Conservation (phyloP, 2,113 vertebrate genomes). For the Petrocephalus microphthalmus region DNA sequence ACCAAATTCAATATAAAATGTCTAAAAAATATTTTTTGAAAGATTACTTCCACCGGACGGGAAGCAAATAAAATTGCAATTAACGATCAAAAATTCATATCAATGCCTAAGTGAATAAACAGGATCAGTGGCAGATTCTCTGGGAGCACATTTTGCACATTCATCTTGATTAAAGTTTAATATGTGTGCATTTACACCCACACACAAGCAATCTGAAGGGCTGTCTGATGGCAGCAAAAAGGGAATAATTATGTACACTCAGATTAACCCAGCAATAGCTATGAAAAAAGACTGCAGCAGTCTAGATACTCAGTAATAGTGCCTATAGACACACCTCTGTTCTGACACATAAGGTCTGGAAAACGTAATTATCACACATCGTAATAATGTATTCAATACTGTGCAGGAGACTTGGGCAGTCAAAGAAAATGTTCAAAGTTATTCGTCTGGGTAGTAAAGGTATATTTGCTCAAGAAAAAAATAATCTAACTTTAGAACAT, state of each 20-base stretch:
- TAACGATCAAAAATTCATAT: conserved; percentile 35
- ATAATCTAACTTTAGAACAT: background rate
- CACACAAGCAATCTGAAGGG: conserved; percentile 37
- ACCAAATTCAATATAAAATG: conserved; percentile 45
- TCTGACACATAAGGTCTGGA: background rate
- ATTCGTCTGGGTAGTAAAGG: background rate
- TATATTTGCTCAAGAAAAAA: background rate
- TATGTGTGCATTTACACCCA: conserved; percentile 28
- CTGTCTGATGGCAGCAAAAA: conserved; percentile 14
- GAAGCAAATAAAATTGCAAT: conserved; percentile 42
- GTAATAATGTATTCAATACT: background rate
- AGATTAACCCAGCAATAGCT: background rate
- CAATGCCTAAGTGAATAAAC: conserved; percentile 54
- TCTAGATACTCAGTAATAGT: background rate
- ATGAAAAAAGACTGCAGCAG: background rate
- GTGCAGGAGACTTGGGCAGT: background rate
- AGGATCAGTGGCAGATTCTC: conserved; percentile 41
- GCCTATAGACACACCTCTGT: background rate
- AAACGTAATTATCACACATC: background rate
- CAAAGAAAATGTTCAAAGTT: background rate
- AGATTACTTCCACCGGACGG: conserved; percentile 42
- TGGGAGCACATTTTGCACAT: conserved; percentile 26
- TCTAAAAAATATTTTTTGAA: background rate
- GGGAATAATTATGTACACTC: background rate
- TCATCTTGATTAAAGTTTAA: conserved; percentile 25